Evolutionary conservation across 2,888 invertebrate species (phyloP).

Genomic region (Dryobota labecula): DNA sequence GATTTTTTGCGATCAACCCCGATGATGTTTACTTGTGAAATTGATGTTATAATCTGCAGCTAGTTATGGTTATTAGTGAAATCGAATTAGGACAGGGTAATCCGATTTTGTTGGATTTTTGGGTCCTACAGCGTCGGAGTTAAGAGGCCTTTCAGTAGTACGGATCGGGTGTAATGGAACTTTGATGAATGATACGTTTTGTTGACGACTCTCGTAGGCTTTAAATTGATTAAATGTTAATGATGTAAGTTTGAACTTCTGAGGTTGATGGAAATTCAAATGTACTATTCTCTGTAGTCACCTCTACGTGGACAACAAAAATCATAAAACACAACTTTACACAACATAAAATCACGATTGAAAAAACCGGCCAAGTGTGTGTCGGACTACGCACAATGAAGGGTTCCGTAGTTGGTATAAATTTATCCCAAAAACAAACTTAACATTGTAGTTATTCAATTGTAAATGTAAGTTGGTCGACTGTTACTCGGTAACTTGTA

Average conservation of each 20-base stretch:
- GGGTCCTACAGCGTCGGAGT: too few species aligned
- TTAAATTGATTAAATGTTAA: not conserved
- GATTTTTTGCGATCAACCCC: slow-evolving; percentile 55
- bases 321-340: not conserved
- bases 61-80: slow-evolving; percentile 36
- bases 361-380: too few species aligned
- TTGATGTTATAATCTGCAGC: slow-evolving; percentile 61
- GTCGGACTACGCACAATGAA: too few species aligned
- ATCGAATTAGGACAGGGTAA: slow-evolving; percentile 40
- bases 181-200: not conserved
- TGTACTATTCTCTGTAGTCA: not conserved
- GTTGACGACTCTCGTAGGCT: not conserved
- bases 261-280: not conserved
- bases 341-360: not conserved
- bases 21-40: slow-evolving; percentile 60
- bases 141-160: not conserved
- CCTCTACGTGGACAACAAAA: not conserved
- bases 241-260: not conserved
- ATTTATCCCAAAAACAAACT: too few species aligned
- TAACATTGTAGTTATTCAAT: too few species aligned
- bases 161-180: not conserved
- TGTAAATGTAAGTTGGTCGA: too few species aligned
- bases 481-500: too few species aligned
- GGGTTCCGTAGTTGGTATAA: too few species aligned
- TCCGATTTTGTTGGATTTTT: not conserved